Evolutionary conservation across 2,888 invertebrate genomes (phyloP).

Genomic region (Papilio protenor): DNA sequence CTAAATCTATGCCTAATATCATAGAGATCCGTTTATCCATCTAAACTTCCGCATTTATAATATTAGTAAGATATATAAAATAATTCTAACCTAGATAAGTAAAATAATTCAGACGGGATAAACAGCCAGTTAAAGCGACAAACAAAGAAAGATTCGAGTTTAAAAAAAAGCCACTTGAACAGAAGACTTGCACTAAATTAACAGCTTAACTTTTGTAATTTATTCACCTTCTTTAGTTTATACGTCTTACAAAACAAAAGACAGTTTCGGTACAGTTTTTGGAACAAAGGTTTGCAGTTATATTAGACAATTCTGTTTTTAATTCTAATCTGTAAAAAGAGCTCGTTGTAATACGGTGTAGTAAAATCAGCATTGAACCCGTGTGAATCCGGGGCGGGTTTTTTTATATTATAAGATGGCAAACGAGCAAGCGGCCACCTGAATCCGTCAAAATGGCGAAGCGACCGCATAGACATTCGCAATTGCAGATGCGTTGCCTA

Average conservation of each 20-base stretch:
- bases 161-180: background rate
- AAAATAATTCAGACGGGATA: background rate
- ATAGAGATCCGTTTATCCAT: too few species aligned
- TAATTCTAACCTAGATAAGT: background rate
- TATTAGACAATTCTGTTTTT: background rate
- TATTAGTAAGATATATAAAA: too few species aligned
- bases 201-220: constrained; percentile 1
- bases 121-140: background rate
- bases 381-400: too few species aligned
- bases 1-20: too few species aligned
- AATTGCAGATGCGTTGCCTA: too few species aligned
- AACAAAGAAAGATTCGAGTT: background rate
- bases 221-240: constrained; percentile 10
- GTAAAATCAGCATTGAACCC: too few species aligned
- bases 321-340: background rate
- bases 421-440: too few species aligned
- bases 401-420: too few species aligned
- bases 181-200: background rate
- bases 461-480: too few species aligned
- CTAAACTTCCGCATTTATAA: too few species aligned
- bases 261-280: background rate
- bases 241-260: background rate
- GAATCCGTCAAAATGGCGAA: too few species aligned
- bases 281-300: background rate
- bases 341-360: background rate